Evolutionary conservation across 2,797 vertebrate genomes (phyloP), one percentile per base, ranked within the genome.

Genomic region (Sebastes itinus): DNA sequence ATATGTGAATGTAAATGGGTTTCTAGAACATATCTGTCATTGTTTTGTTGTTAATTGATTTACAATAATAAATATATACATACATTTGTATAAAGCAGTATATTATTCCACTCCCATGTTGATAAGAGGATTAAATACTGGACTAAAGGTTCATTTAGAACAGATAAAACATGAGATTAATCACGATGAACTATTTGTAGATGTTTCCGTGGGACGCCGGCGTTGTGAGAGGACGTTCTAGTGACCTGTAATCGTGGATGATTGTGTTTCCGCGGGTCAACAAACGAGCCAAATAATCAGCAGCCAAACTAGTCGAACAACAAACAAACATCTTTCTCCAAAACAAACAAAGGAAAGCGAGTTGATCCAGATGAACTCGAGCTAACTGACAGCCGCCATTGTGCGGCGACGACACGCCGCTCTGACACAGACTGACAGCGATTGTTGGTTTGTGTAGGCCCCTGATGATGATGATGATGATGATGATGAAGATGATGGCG

Each of bases 371-470:
- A 87, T 88, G 86, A 87, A 89, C 78, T 56, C 16, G 67, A 74
- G 83, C 82, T 79, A 60, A 75, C 86, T 87, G 89, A 89, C 84
- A 85, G 88, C 81, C 33, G 75, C 83, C 79, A 80, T 89, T 91
- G 88, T 89, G 78, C 56, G 13, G 30, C 74, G 18, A 59, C 71
- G 88, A 77, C 88, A 84, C 23, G 78, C 76, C 66, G 70, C 73
- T 86, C 81, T 84, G 89, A 87, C 87, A 85, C 86, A 81, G 73
- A 86, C 81, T 87, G 86, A 91, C 84, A 84, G 83, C 72, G 69
- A 89, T 86, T 88, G 88, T 88, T 84, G 81, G 75, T 77, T 59
- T 89, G 86, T 84, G 87, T 81, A 78, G 87, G 88, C 87, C 79
- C 27, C 14, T 33, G 83, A 73, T 4, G 78, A 71, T 9, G 79